Conservation (phyloP, 1,140 invertebrate species). For the Lanistes nyassanus region DNA sequence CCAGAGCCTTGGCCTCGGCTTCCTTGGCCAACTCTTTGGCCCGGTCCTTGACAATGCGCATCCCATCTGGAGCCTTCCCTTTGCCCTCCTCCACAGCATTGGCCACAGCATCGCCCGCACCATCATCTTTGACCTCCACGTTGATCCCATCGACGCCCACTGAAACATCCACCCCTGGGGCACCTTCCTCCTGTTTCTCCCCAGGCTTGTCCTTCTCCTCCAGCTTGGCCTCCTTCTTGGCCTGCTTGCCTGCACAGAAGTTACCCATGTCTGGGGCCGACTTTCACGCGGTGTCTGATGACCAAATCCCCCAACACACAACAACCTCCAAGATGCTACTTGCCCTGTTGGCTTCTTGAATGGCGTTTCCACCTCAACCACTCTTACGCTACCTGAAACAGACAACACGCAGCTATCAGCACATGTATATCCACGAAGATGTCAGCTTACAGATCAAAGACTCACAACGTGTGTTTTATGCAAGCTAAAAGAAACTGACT, state of each 20-base stretch:
- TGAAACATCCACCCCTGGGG: not conserved
- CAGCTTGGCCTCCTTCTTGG: conserved; percentile 35
- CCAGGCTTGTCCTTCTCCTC: conserved; percentile 28
- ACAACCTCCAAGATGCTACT: too few species aligned
- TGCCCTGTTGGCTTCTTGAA: too few species aligned
- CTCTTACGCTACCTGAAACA: too few species aligned
- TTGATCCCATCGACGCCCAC: conserved; percentile 11
- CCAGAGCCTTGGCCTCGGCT: conserved; percentile 14
- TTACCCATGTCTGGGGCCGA: conserved; percentile 26
- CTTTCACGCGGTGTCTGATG: too few species aligned
- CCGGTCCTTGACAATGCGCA: conserved; percentile 15
- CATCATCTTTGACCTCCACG: conserved; percentile 4
- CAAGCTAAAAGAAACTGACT: too few species aligned
- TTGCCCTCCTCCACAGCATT: not conserved
- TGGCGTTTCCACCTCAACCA: too few species aligned
- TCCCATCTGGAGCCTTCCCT: conserved; percentile 12
- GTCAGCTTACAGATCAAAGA: too few species aligned
- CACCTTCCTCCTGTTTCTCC: conserved; percentile 6
- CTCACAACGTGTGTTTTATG: too few species aligned
- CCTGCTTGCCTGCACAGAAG: conserved; percentile 33
- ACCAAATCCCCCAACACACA: too few species aligned
- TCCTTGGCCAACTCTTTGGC: conserved; percentile 23
- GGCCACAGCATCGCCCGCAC: not conserved
- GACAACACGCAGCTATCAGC: too few species aligned
- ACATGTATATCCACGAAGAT: too few species aligned